Conservation (phyloP, 2,113 vertebrate genomes). For the Sylvicapra grimmia region DNA sequence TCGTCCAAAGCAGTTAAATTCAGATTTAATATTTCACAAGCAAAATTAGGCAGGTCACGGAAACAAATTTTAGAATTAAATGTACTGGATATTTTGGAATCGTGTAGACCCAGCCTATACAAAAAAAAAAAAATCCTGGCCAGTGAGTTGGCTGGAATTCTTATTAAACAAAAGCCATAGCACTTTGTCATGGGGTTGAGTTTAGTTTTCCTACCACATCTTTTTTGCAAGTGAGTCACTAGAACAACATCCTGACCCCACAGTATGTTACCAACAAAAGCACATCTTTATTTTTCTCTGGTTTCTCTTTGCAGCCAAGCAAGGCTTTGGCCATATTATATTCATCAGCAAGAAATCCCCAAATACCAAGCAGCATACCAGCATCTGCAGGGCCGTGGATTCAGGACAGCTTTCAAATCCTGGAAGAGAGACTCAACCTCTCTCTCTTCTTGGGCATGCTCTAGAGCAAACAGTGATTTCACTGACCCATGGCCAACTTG, state of each 20-base stretch:
- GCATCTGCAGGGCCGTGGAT: conserved; percentile 13
- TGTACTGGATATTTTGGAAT: conserved; percentile 16
- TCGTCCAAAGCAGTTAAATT: neutral
- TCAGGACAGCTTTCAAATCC: conserved; percentile 38
- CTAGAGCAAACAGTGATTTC: neutral
- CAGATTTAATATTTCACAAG: neutral
- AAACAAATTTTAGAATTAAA: conserved; percentile 28
- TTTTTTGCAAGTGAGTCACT: conserved; percentile 46
- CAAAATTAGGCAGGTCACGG: neutral
- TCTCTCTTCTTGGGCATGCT: neutral
- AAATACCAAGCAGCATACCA: conserved; percentile 56
- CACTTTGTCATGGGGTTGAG: conserved; percentile 24
- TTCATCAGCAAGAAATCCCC: conserved; percentile 67
- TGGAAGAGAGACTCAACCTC: conserved; percentile 27
- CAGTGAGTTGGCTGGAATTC: conserved; percentile 22
- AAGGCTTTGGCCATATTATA: conserved; percentile 53
- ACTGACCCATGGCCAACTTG: neutral
- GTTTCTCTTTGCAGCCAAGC: conserved; percentile 25
- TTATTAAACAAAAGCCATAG: conserved; percentile 10
- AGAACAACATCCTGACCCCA: conserved; percentile 48
- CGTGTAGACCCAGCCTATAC: conserved; percentile 5
- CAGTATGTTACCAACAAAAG: conserved; percentile 68
- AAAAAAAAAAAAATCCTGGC: conserved; percentile 17
- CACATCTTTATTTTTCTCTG: conserved; percentile 56
- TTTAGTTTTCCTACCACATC: conserved; percentile 48